Evolutionary conservation across 2,113 vertebrate genomes (phyloP).

Genomic region (Crotalus horridus): DNA sequence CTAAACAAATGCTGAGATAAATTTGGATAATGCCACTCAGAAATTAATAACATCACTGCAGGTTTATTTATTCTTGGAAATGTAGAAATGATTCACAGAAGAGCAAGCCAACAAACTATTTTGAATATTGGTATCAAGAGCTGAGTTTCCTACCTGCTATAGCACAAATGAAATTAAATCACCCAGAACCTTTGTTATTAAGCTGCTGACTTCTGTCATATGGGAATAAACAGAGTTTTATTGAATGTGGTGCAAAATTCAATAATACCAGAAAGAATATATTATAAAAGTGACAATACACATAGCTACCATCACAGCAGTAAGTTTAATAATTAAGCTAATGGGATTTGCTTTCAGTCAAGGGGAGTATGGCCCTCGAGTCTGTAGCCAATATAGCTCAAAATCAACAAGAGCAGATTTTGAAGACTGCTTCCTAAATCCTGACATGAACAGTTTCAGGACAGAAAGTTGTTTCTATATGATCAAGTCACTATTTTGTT

Average conservation of each 20-base stretch:
- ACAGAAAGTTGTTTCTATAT: background rate
- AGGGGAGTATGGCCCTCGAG: conserved; percentile 54
- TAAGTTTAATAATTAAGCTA: conserved; percentile 57
- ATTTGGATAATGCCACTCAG: conserved; percentile 5
- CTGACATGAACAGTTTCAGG: background rate
- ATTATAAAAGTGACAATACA: conserved; percentile 53
- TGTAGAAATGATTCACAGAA: fast-evolving
- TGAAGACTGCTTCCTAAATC: background rate
- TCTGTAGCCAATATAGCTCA: conserved; percentile 36
- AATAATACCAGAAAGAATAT: conserved; percentile 52
- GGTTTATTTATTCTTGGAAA: background rate
- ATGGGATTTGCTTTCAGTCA: conserved; percentile 45
- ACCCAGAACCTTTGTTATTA: conserved; percentile 44
- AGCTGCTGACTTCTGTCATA: conserved; percentile 47
- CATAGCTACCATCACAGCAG: conserved; percentile 40
- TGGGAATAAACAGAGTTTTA: conserved; percentile 36
- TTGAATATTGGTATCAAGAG: conserved; percentile 8
- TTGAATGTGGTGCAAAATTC: conserved; percentile 47
- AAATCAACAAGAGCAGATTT: conserved; percentile 25
- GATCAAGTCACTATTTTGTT: background rate
- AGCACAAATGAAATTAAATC: conserved; percentile 53
- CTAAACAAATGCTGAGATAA: conserved; percentile 14
- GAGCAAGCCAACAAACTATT: background rate
- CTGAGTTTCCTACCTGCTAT: conserved; percentile 18
- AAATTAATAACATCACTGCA: background rate